Base-by-base conservation (phyloP, 2,888 invertebrate species). In the Oxystoma pomonae region DNA sequence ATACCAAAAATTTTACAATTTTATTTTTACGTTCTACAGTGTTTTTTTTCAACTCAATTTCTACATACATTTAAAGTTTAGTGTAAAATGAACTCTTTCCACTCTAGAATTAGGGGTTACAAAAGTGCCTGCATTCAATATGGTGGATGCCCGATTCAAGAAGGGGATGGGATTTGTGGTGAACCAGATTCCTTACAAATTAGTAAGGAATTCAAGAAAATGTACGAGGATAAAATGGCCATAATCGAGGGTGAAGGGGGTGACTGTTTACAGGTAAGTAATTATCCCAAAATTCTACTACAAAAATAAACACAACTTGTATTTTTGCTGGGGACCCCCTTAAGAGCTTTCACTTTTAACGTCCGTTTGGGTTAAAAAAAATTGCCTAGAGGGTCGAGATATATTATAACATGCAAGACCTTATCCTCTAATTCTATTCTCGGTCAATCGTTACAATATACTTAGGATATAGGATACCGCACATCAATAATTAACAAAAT, bases 171-270 rank as follows among this genome's bases (percentile, higher is more conserved):
- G 51, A 70, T 72, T 64, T 79, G 78, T 67, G 76, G 76, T 17
- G 79, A 80, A 71, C 73, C 75, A 22, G 72, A 75, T 58, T 78
- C 82, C 20, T 79, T 86, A 60, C 79, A 75, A 56, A 83, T 88
- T 68, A 81, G 88, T 59, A 84, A 89, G 20, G 69, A 74, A 63
- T 85, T 90, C 67, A 87, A 86, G 73, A 77, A 80, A 60, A 80
- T 87, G 0, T 90, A 89, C 73, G 85, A 88, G 68, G 80, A 83
- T 51, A 83, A 86, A 65, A 80, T 90, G 77, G 79, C 81, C 49
- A 78, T 83, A 58, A 82, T 90, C 55, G 87, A 88, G 61, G 74
- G 78, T 12, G 83, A 82, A n/a, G 74, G 76, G 35, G 81, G 81
- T 19, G 82, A 83, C 70, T 75, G 73, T 60, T 64, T 76, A 16